Base-by-base conservation (phyloP, 2,113 vertebrate genomes). In the Limnothrissa miodon region DNA sequence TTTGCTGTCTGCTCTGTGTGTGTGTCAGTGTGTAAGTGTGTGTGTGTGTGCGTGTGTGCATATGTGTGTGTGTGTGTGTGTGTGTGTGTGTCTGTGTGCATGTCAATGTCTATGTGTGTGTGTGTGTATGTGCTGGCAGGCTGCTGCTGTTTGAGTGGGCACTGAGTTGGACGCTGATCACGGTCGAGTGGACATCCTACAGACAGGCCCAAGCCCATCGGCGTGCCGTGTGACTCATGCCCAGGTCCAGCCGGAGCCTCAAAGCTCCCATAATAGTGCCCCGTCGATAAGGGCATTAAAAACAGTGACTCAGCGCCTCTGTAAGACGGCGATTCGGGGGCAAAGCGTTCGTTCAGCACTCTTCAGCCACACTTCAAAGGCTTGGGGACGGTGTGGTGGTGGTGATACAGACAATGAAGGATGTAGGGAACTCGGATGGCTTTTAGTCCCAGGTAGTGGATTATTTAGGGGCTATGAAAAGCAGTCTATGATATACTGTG, bases 1-100 rank as follows among this genome's bases (percentile, higher is more conserved):
- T 83, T 83, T 83, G 82, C 79, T 79, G 80, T 81, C 70, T 45
- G 83, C 56, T 36, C 29, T 70, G 62, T 33, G 25, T 36, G 8
- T 70, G 0, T 17, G 62, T 70, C 29, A 13, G 29, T 36, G 25
- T 33, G 62, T 70, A 10, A 36, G 62, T 70, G 62, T 70, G 62
- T 36, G 8, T 29, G 25, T 13, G 62, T 70, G 62, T 70, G 62
- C 36, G 62, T 56, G 53, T 56, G 53, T 56, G 53, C 4, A 21
- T 11, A 21, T 4, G 46, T 4, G 46, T 11, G 56, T 25, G 56
- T 2, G n/a, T 70, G 62, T 33, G 25, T 36, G 8, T 70, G 0
- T 17, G 62, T 70, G 62, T 70, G 62, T 70, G 62, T 36, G 8
- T 29, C 9, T 13, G 62, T 70, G 62, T 70, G 62, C 36, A 29